Conservation (phyloP, 2,113 vertebrate genomes). For the Bungarus multicinctus region DNA sequence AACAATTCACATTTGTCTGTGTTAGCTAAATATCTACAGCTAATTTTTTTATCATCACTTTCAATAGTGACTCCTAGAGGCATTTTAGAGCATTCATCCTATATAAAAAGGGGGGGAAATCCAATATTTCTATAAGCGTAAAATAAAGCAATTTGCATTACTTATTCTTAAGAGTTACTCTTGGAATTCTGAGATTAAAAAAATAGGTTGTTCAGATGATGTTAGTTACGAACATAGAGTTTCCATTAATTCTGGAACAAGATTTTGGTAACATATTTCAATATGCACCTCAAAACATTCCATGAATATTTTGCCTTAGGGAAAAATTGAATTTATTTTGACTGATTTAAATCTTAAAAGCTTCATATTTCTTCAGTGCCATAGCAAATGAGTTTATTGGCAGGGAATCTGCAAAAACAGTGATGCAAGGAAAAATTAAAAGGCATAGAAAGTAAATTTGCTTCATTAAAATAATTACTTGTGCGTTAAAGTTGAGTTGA, state of each 20-base stretch:
- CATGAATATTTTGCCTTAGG: constrained; percentile 1
- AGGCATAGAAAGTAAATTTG: not conserved
- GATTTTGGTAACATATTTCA: constrained; percentile 1
- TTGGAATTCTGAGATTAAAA: constrained; percentile 36
- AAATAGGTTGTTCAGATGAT: constrained; percentile 19
- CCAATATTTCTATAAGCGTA: not conserved
- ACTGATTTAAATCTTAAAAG: constrained; percentile 3
- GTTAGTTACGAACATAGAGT: constrained; percentile 2
- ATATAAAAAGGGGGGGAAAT: not conserved
- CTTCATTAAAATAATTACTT: not conserved
- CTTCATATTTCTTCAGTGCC: constrained; percentile 25
- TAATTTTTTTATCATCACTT: not conserved
- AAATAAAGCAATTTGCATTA: constrained; percentile 3
- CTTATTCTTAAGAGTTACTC: constrained; percentile 20
- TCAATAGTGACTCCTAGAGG: constrained; percentile 63
- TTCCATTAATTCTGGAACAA: constrained; percentile 24
- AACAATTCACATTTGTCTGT: not conserved
- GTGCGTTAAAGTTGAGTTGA: not conserved
- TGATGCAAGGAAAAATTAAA: constrained; percentile 24
- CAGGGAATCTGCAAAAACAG: constrained; percentile 11
- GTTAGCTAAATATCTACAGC: not conserved
- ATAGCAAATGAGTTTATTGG: not conserved
- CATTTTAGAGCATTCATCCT: not conserved
- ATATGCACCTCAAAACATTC: constrained; percentile 24
- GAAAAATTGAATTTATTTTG: constrained; percentile 6